Evolutionary conservation across 2,797 vertebrate species (phyloP), one percentile per base, ranked within the genome.

Genomic region (Hyperoplus lanceolatus): DNA sequence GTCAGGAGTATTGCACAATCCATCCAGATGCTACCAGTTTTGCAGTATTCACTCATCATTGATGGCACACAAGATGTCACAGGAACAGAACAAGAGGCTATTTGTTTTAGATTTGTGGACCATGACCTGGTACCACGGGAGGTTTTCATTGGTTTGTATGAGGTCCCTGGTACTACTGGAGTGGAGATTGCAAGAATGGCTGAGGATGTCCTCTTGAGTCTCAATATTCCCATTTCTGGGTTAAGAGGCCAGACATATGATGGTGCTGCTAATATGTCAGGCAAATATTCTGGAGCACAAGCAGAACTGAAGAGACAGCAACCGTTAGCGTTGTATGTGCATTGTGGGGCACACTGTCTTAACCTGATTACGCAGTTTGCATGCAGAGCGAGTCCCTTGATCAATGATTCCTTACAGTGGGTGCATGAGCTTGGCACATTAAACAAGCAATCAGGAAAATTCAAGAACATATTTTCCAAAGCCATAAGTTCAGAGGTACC

Each of bases 91-190:
- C 56, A 82, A 66, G 61, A 70, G 18, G 76, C 71, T 11, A 62
- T 84, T 14, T 65, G 79, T 74, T 53, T 80, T 4, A 68, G 60
- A 74, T 86, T 80, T 78, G 80, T 85, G 71, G 80, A 85, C 45
- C 18, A 77, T n/a, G 71, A 76, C 57, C 57, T 83, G 21, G 54
- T 71, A 12, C 74, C 77, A 69, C 62, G 73, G 2, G 63, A 82
- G 50, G 51, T 70, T 63, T 84, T 81, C 59, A 12, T 82, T 60
- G 74, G 61, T 9, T 70, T 81, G 36, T 84, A 73, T 74, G 72
- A 70, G 36, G 55, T 75, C 58, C 18, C 55, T 1, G 45, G 70
- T 8, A 87, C 77, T 7, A 74, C 69, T 29, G 59, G 73, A 50
- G 60, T 15, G 36, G 58, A 79, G 39, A 82, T 77, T 49, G 45